Conservation (phyloP, 1,140 invertebrate species). For the Lepidurus arcticus region DNA sequence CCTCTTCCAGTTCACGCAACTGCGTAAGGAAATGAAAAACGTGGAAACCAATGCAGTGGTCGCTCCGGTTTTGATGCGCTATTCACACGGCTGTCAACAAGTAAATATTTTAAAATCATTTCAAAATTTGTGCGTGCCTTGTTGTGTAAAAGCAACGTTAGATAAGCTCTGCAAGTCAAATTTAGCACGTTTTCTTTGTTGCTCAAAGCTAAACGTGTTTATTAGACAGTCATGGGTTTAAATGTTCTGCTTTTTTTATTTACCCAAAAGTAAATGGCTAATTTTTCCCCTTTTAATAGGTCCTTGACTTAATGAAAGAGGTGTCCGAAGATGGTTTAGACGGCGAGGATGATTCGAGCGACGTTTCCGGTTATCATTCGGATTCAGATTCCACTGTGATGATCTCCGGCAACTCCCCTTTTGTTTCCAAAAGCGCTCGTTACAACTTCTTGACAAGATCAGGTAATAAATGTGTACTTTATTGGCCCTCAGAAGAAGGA, state of each 20-base stretch:
- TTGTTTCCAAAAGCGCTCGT: constrained; percentile 47
- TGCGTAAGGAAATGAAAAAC: constrained; percentile 59
- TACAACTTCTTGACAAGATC: constrained; percentile 52
- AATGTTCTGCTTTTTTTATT: no score
- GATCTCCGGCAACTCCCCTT: constrained; percentile 51
- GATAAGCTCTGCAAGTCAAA: not conserved
- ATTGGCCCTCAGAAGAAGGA: constrained; percentile 4
- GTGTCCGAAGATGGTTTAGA: constrained; percentile 42
- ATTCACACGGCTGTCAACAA: constrained; percentile 70
- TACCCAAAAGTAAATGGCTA: no score
- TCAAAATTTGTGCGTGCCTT: not conserved
- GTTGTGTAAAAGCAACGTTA: not conserved
- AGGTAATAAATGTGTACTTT: constrained; percentile 41
- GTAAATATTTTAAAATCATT: constrained; percentile 40
- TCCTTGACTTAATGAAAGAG: constrained; percentile 66
- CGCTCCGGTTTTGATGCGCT: constrained; percentile 73
- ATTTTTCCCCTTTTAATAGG: constrained; percentile 43
- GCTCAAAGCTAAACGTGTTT: no score
- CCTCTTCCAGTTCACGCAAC: constrained; percentile 62
- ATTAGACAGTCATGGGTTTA: no score
- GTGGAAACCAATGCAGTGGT: constrained; percentile 53
- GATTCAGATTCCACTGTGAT: constrained; percentile 67
- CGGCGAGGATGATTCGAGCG: constrained; percentile 48
- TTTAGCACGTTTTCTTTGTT: no score
- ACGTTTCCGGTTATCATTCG: constrained; percentile 67